Conservation (phyloP, 2,888 invertebrate species). For the Rhabditoides inermis region DNA sequence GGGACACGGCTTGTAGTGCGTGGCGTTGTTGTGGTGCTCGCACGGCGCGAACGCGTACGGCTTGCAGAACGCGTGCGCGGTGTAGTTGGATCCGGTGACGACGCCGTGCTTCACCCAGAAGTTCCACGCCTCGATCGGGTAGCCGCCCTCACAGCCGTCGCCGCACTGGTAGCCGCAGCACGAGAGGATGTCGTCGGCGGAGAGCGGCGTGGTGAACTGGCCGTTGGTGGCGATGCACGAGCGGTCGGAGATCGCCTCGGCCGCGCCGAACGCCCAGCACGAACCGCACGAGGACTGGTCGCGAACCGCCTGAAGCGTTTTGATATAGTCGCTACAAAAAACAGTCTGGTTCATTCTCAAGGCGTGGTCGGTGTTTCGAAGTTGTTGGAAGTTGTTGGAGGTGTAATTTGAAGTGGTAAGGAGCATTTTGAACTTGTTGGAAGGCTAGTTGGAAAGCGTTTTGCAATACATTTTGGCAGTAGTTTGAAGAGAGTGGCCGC, state of each 20-base stretch:
- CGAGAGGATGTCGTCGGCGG: slow-evolving; percentile 54
- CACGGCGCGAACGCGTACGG: slow-evolving; percentile 78
- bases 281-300: slow-evolving; percentile 58
- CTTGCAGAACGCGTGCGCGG: slow-evolving; percentile 64
- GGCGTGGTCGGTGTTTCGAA: too few relatives aligned
- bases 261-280: slow-evolving; percentile 66
- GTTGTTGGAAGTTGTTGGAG: too few relatives aligned
- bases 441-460: too few relatives aligned
- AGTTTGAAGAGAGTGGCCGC: too few relatives aligned
- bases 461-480: too few relatives aligned
- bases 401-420: too few relatives aligned
- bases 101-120: slow-evolving; percentile 66
- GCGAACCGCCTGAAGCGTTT: too few relatives aligned
- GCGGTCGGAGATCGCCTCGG: slow-evolving; percentile 55
- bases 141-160: slow-evolving; percentile 69
- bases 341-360: too few relatives aligned
- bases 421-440: too few relatives aligned
- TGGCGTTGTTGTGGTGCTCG: slow-evolving; percentile 78
- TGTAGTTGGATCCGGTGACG: not conserved
- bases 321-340: too few relatives aligned
- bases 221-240: slow-evolving; percentile 54
- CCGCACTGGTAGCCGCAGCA: slow-evolving; percentile 53
- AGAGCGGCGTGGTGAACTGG: slow-evolving; percentile 32
- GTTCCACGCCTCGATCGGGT: slow-evolving; percentile 73
- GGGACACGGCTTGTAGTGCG: slow-evolving; percentile 49